These are phyloP conservation scores for Montipora sp. DNA, from an alignment of 64 coral and sea anemone genomes.

Conservation along the genomic window DNA sequence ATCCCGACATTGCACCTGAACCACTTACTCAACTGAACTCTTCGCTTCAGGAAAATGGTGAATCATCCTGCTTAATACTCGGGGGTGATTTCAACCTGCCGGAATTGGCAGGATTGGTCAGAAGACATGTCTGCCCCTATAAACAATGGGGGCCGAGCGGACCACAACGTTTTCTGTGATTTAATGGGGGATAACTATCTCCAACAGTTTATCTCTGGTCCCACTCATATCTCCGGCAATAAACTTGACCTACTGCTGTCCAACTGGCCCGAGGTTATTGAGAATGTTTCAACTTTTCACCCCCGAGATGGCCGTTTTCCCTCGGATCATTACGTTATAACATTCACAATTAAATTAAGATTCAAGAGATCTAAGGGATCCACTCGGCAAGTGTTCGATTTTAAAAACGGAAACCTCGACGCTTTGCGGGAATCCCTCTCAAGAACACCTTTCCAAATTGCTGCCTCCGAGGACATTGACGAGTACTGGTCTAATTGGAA, in stretches of 20 bases:
- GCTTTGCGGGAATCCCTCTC: too few relatives aligned
- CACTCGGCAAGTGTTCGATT: too few relatives aligned
- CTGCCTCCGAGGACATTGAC: too few relatives aligned
- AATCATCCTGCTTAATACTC: too few relatives aligned
- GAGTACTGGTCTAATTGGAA: too few relatives aligned
- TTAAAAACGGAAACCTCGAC: too few relatives aligned
- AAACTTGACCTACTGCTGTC: slow-evolving; percentile 43
- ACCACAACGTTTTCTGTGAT: slow-evolving; percentile 37
- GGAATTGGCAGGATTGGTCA: slow-evolving; percentile 2
- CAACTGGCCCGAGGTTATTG: slow-evolving; percentile 28
- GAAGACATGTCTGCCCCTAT: neutral
- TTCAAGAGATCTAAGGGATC: too few relatives aligned
- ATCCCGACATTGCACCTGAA: neutral
- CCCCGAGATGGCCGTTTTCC: too few relatives aligned
- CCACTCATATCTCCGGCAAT: slow-evolving; percentile 33
- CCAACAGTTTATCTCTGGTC: slow-evolving; percentile 23
- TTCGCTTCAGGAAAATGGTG: neutral
- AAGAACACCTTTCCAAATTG: too few relatives aligned
- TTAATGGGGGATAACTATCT: slow-evolving; percentile 63
- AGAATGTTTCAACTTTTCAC: neutral
- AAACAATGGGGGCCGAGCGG: neutral
- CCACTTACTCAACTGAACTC: slow-evolving; percentile 24
- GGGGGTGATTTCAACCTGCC: neutral
- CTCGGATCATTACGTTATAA: too few relatives aligned
- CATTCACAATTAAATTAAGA: too few relatives aligned